phyloP scores from a whole-genome alignment of 2,888 invertebrate species.

The Eustalomyia histrio region DNA sequence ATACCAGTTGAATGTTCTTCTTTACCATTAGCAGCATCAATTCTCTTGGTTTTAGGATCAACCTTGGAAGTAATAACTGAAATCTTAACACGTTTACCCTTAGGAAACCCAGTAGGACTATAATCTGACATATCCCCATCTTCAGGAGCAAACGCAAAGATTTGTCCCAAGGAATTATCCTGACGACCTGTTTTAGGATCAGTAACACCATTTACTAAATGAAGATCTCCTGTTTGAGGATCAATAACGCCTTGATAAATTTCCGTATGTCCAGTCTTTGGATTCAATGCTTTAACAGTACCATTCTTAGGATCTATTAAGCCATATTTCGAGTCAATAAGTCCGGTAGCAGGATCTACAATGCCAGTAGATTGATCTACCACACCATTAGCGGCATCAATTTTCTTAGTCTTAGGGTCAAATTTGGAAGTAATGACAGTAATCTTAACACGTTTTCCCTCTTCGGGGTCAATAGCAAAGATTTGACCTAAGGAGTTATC shows the following conservation, averaged over 20 bases:
- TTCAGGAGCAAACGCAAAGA: slow-evolving; percentile 84
- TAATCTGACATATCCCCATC: slow-evolving; percentile 68
- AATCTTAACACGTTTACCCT: slow-evolving; percentile 40
- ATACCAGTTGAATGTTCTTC: slow-evolving; percentile 77
- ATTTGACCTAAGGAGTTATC: slow-evolving; percentile 85
- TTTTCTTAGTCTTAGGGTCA: slow-evolving; percentile 52
- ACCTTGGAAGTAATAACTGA: slow-evolving; percentile 42
- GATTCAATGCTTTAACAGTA: slow-evolving; percentile 83
- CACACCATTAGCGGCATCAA: slow-evolving; percentile 77
- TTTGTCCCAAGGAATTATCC: slow-evolving; percentile 84
- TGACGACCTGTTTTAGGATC: slow-evolving; percentile 85
- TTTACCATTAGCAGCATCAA: slow-evolving; percentile 77
- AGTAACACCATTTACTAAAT: slow-evolving; percentile 83
- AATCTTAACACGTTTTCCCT: slow-evolving; percentile 38
- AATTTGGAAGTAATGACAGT: slow-evolving; percentile 44
- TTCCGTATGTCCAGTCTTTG: slow-evolving; percentile 83
- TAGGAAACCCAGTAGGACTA: slow-evolving; percentile 14
- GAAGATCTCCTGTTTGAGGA: slow-evolving; percentile 84
- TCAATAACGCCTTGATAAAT: slow-evolving; percentile 83
- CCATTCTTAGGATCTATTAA: slow-evolving; percentile 85
- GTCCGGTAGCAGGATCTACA: slow-evolving; percentile 75
- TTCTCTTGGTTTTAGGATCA: slow-evolving; percentile 52
- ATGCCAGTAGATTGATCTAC: slow-evolving; percentile 77
- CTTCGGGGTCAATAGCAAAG: slow-evolving; percentile 84
- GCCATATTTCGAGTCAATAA: slow-evolving; percentile 84